Evolutionary conservation across 2,888 invertebrate species (phyloP).

Genomic region (Strigamia transsilvanica): DNA sequence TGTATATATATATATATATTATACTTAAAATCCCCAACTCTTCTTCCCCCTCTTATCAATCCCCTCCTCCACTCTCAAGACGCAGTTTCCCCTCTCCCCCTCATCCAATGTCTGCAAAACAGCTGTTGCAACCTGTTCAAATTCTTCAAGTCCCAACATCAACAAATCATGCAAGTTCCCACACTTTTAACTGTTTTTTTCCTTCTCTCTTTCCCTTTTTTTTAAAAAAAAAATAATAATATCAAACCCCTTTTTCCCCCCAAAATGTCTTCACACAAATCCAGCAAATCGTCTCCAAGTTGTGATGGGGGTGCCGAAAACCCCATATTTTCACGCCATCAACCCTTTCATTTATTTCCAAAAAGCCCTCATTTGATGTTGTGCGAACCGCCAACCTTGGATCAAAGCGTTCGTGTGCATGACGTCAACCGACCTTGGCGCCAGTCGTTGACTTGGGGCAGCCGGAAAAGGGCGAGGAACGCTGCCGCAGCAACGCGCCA

Average conservation of each 20-base stretch:
- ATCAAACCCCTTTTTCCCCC: neutral
- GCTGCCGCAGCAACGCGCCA: slow-evolving; percentile 30
- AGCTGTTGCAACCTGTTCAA: slow-evolving; percentile 30
- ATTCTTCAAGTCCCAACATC: slow-evolving; percentile 30
- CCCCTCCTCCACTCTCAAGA: slow-evolving; percentile 38
- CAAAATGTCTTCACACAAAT: too few species aligned
- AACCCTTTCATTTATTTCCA: neutral
- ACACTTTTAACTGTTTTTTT: neutral
- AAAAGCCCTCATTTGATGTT: slow-evolving; percentile 20
- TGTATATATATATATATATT: neutral
- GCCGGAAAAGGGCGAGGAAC: slow-evolving; percentile 53
- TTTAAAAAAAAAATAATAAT: too few species aligned
- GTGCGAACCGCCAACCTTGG: slow-evolving; percentile 11
- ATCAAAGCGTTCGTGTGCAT: neutral
- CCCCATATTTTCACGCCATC: too few species aligned
- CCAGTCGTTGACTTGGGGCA: slow-evolving; percentile 55
- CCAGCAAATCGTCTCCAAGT: too few species aligned
- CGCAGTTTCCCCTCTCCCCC: slow-evolving; percentile 32
- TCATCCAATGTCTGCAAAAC: slow-evolving; percentile 1
- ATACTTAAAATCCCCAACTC: slow-evolving; percentile 50
- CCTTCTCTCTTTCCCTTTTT: neutral
- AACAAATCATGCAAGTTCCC: slow-evolving; percentile 12
- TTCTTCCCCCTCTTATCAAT: slow-evolving; percentile 53
- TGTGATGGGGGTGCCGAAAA: too few species aligned
- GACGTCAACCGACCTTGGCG: slow-evolving; percentile 54